Evolutionary conservation across 2,113 vertebrate genomes (phyloP).

Genomic region (Ochotona princeps): DNA sequence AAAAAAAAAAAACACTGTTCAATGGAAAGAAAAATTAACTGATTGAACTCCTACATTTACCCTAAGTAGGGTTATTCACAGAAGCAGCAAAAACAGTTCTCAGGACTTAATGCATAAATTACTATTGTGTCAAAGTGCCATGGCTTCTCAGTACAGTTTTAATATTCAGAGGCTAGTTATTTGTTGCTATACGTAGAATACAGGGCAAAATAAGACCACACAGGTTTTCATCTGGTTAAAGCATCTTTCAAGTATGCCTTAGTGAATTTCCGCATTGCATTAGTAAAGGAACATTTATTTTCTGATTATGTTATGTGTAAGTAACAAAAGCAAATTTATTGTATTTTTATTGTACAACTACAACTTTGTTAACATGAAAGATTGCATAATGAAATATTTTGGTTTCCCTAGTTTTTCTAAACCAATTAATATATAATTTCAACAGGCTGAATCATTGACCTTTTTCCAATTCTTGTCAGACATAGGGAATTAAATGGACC

Average conservation of each 20-base stretch:
- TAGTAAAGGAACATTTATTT: background rate
- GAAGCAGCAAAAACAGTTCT: background rate
- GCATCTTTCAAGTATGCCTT: background rate
- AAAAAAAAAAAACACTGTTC: slow-evolving; percentile 5
- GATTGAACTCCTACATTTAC: background rate
- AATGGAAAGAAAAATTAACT: slow-evolving; percentile 31
- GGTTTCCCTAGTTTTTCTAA: background rate
- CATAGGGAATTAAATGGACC: background rate
- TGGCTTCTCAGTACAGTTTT: background rate
- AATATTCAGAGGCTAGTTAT: background rate
- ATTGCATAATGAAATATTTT: background rate
- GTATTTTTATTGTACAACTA: background rate
- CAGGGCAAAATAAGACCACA: background rate
- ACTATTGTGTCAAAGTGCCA: background rate
- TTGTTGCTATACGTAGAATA: background rate
- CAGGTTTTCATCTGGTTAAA: background rate
- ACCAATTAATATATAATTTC: background rate
- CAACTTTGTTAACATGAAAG: background rate
- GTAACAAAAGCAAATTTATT: slow-evolving; percentile 3
- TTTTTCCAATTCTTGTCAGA: background rate
- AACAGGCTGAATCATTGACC: background rate
- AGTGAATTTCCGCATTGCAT: background rate
- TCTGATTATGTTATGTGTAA: background rate
- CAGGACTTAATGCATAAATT: background rate
- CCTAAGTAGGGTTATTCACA: background rate